Base-by-base conservation (phyloP, 2,113 vertebrate species). In the Oryzias javanicus region DNA sequence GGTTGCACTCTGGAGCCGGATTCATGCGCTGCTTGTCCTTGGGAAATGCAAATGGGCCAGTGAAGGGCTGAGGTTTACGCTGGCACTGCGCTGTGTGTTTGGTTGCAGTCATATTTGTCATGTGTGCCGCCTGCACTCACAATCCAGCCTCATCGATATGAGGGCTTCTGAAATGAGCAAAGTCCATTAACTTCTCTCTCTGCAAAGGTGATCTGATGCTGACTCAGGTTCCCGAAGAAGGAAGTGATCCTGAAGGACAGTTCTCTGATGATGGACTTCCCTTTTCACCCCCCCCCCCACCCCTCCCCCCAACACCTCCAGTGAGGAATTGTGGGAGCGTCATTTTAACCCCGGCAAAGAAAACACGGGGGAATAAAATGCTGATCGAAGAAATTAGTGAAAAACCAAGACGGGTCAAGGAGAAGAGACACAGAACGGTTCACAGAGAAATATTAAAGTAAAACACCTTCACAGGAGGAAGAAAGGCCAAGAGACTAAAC, bases 341-440 rank as follows among this genome's bases (percentile, higher is more conserved):
- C 68, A 60, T 54, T 63, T 58, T 45, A 74, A 82, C 57, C 72
- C 62, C 42, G 57, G 27, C 70, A 4, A 65, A 41, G 52, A 70
- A 49, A 41, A 59, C 49, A 3, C 18, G 44, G 6, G 64, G 61
- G 47, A 41, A 67, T 45, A 86, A 79, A 82, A 76, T 71, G 82
- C 85, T 86, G 76, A 82, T 74, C n/a, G 49, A 46, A 60, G 64
- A 83, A 79, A 76, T 59, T 42, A 58, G 64, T 59, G 73, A 72
- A 62, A 69, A 76, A 55, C 55, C 70, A 61, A 71, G 15, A 13
- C 55, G 67, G 82, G 76, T 88, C 83, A 84, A 82, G 84, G 81
- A 82, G 79, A 81, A 35, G 12, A 35, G 35, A 35, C 35, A 63
- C 29, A 70, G n/a, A 55, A 76, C 48, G 16, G 8, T 18, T 64